Evolutionary conservation across 37 sponge, comb jelly and placozoan genomes (phyloP), one percentile per base, ranked within the genome.

Genomic region (Eunapius fragilis): DNA sequence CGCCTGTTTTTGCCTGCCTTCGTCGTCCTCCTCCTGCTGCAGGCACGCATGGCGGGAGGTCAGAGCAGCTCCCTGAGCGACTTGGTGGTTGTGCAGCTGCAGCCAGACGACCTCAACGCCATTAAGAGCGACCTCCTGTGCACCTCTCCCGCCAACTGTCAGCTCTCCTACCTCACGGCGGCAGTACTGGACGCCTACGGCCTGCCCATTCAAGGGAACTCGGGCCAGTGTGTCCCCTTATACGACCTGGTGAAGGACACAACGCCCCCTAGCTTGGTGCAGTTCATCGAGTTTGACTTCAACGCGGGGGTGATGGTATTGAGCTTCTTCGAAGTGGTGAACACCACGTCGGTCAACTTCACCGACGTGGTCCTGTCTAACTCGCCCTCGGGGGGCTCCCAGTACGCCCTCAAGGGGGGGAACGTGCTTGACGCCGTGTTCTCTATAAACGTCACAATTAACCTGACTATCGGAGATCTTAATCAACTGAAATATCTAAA

Each of bases 81-180:
- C 47, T 82, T 86, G 30, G 82, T 90, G 2, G 82, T 90, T 31
- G 86, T 90, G 14, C 91, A 90, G 68, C 48, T 94, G 23, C 67
- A 69, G 14, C 72, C 78, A 19, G 82, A 84, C 7, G 94, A 94
- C 36, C 84, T 94, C 25, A 87, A 94, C 38, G 83, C 88, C 14
- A 84, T 95, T 67, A 95, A 95, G 79, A 91, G 96, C 58, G 32
- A 47, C 34, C 75, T 79, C 22, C 45, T 95, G 3, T 95, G 96
- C 75, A 93, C 91, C 0, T 80, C 75, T 23, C 87, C 88, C 22
- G n/a, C 12, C 7, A 82, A 88, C 30, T 92, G 89, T 70, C 93
- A 34, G 49, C 84, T 96, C 2, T 48, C 80, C 32, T 85, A 86
- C 33, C 68, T 85, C 1, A 37, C 82, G 3, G 81, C 74, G 72